phyloP scores from a whole-genome alignment of 2,113 vertebrate species.

The Stegastes partitus region DNA sequence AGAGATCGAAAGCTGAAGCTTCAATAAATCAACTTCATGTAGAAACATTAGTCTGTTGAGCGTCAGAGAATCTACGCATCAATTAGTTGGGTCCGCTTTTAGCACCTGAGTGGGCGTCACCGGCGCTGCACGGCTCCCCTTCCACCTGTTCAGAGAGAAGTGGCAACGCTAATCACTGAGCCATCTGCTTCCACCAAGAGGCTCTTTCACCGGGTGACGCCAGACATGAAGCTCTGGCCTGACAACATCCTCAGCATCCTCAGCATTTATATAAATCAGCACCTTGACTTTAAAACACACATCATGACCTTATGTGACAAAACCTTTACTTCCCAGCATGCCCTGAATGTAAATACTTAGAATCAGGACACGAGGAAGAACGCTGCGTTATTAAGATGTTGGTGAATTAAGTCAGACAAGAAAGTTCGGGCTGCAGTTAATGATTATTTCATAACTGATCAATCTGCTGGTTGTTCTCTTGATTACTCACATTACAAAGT shows the following conservation, averaged over 20 bases:
- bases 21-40: slow-evolving; percentile 34
- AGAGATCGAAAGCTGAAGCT: slow-evolving; percentile 29
- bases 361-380: too few relatives aligned
- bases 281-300: too few relatives aligned
- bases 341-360: too few relatives aligned
- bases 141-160: slow-evolving; percentile 76
- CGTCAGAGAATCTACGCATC: slow-evolving; percentile 47
- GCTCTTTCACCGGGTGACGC: not conserved
- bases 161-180: slow-evolving; percentile 52
- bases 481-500: too few relatives aligned
- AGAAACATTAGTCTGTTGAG: slow-evolving; percentile 50
- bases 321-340: too few relatives aligned
- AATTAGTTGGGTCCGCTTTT: slow-evolving; percentile 38
- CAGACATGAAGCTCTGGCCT: not conserved
- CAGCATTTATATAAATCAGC: too few relatives aligned
- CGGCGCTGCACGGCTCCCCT: slow-evolving; percentile 46
- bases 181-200: not conserved
- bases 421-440: too few relatives aligned
- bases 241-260: not conserved
- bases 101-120: slow-evolving; percentile 72
- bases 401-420: too few relatives aligned
- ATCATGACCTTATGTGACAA: too few relatives aligned
- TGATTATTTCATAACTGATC: too few relatives aligned
- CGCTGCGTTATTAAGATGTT: too few relatives aligned
- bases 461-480: too few relatives aligned